phyloP scores from a whole-genome alignment of 2,888 invertebrate species.

The Rhamnusium bicolor region DNA sequence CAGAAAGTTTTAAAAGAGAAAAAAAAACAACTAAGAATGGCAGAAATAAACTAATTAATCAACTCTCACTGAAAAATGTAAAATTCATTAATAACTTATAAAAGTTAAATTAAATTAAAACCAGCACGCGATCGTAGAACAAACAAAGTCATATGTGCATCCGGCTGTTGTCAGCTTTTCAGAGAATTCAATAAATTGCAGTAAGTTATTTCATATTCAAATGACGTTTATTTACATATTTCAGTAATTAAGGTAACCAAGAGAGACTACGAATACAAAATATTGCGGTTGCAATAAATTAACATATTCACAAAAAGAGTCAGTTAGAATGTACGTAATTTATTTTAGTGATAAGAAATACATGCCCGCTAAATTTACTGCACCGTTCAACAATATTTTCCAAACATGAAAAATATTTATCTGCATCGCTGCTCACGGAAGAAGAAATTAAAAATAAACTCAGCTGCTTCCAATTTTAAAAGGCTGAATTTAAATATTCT shows the following conservation, averaged over 20 bases:
- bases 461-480: background rate
- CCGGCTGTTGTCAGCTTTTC: slow-evolving; percentile 57
- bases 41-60: background rate
- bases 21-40: background rate
- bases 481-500: background rate
- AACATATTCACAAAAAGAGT: slow-evolving; percentile 64
- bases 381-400: slow-evolving; percentile 56
- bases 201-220: slow-evolving; percentile 63
- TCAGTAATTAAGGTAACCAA: slow-evolving; percentile 67
- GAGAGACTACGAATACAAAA: slow-evolving; percentile 58
- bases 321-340: slow-evolving; percentile 57
- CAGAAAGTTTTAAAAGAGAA: background rate
- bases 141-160: slow-evolving; percentile 62
- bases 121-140: slow-evolving; percentile 55
- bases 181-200: slow-evolving; percentile 65
- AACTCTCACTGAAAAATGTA: slow-evolving; percentile 4
- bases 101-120: slow-evolving; percentile 39
- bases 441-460: background rate
- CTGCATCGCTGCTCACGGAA: slow-evolving; percentile 49
- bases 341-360: slow-evolving; percentile 64
- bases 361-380: slow-evolving; percentile 60
- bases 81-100: slow-evolving; percentile 7
- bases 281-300: slow-evolving; percentile 62
- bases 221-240: slow-evolving; percentile 68
- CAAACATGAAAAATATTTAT: slow-evolving; percentile 60